phyloP scores from a whole-genome alignment of 2,797 vertebrate genomes.

The Alca torda region DNA sequence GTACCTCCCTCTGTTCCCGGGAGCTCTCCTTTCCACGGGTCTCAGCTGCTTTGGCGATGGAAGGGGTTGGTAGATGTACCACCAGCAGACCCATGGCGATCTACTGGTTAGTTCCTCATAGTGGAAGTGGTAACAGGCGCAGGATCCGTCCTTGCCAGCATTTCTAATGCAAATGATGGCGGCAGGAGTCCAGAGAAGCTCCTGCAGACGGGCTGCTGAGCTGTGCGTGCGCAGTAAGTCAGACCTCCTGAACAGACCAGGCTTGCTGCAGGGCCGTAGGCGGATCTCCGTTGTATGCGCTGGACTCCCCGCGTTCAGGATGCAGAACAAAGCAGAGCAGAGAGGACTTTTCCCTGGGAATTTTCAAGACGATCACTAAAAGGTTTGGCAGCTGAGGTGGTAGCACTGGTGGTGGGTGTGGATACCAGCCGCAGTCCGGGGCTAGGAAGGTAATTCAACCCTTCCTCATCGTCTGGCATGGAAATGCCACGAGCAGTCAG shows the following conservation, averaged over 20 bases:
- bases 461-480: neutral
- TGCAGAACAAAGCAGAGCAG: neutral
- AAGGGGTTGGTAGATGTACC: neutral
- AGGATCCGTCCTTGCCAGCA: fast-evolving
- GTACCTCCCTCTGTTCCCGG: neutral
- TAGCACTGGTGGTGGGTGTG: neutral
- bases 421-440: neutral
- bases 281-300: neutral
- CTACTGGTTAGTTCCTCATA: neutral
- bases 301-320: fast-evolving
- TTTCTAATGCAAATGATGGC: neutral
- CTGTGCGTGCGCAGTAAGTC: neutral
- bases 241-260: neutral
- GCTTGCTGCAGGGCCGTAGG: fast-evolving
- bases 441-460: neutral
- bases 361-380: neutral
- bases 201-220: fast-evolving
- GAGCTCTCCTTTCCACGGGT: neutral
- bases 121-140: neutral
- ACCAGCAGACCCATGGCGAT: neutral
- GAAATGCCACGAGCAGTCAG: fast-evolving
- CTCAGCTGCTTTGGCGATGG: neutral
- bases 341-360: neutral
- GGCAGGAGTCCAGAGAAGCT: neutral
- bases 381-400: neutral